Base-by-base conservation (phyloP, 2,113 vertebrate genomes). In the Chamaea fasciata region DNA sequence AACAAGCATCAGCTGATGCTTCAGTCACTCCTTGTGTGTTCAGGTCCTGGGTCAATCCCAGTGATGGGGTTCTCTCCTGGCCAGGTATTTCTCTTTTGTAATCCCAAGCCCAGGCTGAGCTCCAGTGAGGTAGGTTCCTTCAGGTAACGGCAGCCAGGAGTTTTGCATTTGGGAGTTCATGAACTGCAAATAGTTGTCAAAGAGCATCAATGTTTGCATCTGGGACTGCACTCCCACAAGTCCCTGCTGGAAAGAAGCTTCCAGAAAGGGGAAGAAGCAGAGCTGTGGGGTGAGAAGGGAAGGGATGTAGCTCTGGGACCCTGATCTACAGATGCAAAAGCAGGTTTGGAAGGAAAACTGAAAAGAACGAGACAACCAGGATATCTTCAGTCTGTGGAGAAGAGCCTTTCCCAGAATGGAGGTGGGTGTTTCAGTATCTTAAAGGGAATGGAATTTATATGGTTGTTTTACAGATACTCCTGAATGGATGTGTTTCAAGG, bases 311-410 rank as follows among this genome's bases (percentile, higher is more conserved):
- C 9, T 60, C 9, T 68, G 33, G 10, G 15, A 5, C 3, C 0
- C 3, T 50, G 8, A 27, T 12, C 10, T 37, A 2, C 6, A 62
- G 24, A 19, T 74, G n/a, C 12, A 21, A 21, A 14, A 60, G 24
- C 10, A 13, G 11, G 2, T 22, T n/a, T 27, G 28, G 24, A 53
- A 20, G 30, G 62, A 87, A 64, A 9, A 23, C 28, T 81, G 42
- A 30, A 42, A 35, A 13, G 21, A 39, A 7, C 2, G 20, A 44
- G 31, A 15, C 1, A 16, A 0, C 0, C 3, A 2, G 4, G 8
- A 1, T 3, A 1, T 2, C 6, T 24, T 44, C 8, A 24, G 17
- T 6, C 1, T 3, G 0, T 10, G 24, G 37, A 22, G 53, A 53
- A 33, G 33, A 33, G 13, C 7, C 1, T 7, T 50, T 2, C 3